Evolutionary conservation across 2,888 invertebrate genomes (phyloP).

Genomic region (Parnassius apollo): DNA sequence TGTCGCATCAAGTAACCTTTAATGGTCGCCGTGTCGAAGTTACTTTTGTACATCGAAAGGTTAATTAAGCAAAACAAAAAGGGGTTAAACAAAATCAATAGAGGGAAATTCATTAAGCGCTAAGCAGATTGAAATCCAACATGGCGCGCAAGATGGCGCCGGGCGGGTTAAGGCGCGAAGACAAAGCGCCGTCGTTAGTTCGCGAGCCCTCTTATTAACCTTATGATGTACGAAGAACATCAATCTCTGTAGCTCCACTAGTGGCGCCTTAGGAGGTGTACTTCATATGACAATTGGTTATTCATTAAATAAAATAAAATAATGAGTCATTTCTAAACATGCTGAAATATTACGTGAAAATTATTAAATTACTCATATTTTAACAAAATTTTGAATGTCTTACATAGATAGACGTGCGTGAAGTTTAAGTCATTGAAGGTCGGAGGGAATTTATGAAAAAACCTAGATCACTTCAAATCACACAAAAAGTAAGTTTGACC

Average conservation of each 20-base stretch:
- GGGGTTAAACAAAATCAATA: constrained; percentile 81
- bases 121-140: constrained; percentile 80
- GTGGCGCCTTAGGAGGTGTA: constrained; percentile 8
- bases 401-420: no score
- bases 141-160: constrained; percentile 74
- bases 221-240: constrained; percentile 80
- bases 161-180: constrained; percentile 75
- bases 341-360: no score
- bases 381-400: no score
- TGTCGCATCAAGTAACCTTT: constrained; percentile 38
- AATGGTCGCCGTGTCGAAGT: constrained; percentile 46
- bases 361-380: no score
- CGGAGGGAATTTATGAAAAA: no score
- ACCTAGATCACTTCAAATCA: no score
- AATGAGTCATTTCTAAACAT: no score
- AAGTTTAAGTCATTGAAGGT: no score
- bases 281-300: constrained; percentile 34
- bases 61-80: constrained; percentile 81
- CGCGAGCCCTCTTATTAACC: constrained; percentile 81
- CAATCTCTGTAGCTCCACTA: constrained; percentile 44
- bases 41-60: constrained; percentile 70
- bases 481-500: no score
- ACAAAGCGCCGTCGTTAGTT: constrained; percentile 81
- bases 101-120: constrained; percentile 79
- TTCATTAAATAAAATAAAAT: no score